phyloP scores from a whole-genome alignment of 2,113 vertebrate genomes.

The Paralichthys olivaceus region DNA sequence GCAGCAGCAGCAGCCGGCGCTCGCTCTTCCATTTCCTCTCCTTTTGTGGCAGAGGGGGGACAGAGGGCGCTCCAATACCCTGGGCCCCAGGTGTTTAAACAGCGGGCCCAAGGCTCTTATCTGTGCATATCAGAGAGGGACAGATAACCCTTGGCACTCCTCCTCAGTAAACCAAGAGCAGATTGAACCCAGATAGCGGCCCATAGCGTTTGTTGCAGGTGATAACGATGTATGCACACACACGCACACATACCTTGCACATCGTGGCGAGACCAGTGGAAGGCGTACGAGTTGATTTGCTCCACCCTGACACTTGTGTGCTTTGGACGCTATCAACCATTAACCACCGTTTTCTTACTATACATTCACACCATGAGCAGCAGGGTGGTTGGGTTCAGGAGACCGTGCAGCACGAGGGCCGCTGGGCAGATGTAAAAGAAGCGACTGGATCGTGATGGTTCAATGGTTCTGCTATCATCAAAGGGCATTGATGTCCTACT shows the following conservation, averaged over 20 bases:
- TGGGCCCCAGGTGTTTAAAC: conserved; percentile 79
- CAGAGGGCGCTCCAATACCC: conserved; percentile 69
- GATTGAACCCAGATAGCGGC: conserved; percentile 80
- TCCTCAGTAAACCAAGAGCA: conserved; percentile 78
- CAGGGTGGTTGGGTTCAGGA: no score
- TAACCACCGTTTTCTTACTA: conserved; percentile 23
- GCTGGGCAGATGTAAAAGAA: no score
- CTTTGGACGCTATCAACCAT: conserved; percentile 37
- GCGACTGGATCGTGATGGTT: no score
- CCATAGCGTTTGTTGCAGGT: conserved; percentile 72
- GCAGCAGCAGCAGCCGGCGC: conserved; percentile 22
- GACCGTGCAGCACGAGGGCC: no score
- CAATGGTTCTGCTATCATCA: background rate
- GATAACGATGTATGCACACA: conserved; percentile 70
- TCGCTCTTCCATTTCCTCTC: conserved; percentile 71
- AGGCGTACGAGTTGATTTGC: conserved; percentile 25
- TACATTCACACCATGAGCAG: background rate
- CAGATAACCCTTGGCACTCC: conserved; percentile 88
- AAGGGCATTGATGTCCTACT: no score
- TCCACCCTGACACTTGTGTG: conserved; percentile 27
- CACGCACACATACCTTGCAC: conserved; percentile 15
- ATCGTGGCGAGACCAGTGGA: conserved; percentile 22
- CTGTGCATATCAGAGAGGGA: conserved; percentile 82
- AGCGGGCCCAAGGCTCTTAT: conserved; percentile 82
- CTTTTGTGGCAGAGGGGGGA: conserved; percentile 60